Evolutionary conservation across 92 coral and sea anemone species (phyloP), one percentile per base, ranked within the genome.

Genomic region (Siderastrea siderea): DNA sequence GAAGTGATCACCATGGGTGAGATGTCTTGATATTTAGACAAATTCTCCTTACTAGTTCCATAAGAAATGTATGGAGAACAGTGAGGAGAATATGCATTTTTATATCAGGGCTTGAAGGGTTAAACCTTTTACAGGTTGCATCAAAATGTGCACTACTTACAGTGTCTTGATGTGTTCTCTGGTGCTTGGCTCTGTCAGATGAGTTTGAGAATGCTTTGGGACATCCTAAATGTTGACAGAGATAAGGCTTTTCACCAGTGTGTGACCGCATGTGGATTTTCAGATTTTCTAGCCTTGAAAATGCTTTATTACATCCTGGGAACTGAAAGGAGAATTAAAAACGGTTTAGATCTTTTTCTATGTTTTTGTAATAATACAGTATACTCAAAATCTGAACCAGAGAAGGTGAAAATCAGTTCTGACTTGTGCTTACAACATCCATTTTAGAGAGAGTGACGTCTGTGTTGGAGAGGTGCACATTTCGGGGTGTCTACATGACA

Each of bases 261-360:
- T 98, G 99, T 6, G 99, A 98, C 19, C 99, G 84, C 98, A 98
- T 93, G 88, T 98, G 99, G 52, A 98, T 98, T 80, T 98, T 98
- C 65, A 98, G 88, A 69, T 98, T 98, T 75, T 98, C 99, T 26
- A 98, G 84, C 80, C 99, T 92, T 57, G 99, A 98, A 75, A 98
- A 98, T 19, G 99, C 99, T 80, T 98, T 98, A 75, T 93, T 94
- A 60, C 99, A 98, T 58, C 99, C 98, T 3, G 97, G 95, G 78
- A 92, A 97, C 99, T 98, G 89, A 9, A 86, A 17, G 64, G 49
- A 75, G 80, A 53, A 51, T n/a, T 0, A 50, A 38, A 66, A 16
- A 47, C 50, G 6, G 38, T 50, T 47, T 3, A 71, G 47, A 26
- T 71, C 78, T 45, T 70, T n/a, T 6, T 46, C 12, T 51, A 6